Evolutionary conservation across 2,797 vertebrate species (phyloP), one percentile per base, ranked within the genome.

Genomic region (Rhadinocentrus ornatus): DNA sequence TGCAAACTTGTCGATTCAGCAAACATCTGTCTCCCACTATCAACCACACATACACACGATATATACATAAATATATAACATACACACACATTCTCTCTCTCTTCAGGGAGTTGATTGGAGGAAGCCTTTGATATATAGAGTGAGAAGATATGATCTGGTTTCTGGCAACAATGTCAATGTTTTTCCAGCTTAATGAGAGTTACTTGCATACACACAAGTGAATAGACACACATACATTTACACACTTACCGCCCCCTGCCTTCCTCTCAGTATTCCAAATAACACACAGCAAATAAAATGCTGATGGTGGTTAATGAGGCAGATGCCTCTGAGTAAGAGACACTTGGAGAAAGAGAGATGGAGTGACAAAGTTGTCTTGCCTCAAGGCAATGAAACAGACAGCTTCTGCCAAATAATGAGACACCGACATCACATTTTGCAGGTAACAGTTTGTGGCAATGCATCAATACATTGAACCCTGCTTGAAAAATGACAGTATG

Each of bases 301-400:
- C 90, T 92, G 90, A 93, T 91, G 87, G 89, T 89, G 89, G 83
- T 91, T 93, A 93, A 93, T 93, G 92, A 93, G 91, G 90, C 92
- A 73, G 81, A 88, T 87, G 85, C 82, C 63, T 85, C 82, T 68
- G 86, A 86, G 85, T 81, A 72, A 83, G 80, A 86, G 78, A 87
- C 75, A 76, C 72, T 78, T 56, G 71, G 80, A 72, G 81, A 63
- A 69, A 73, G 65, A 75, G 62, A 76, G 70, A 68, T 53, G 57
- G 77, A 79, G 68, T 61, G 75, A 70, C 65, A 24, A 66, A 80
- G 79, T 61, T 41, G 15, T 74, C 66, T 77, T 39, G 64, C 77
- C 82, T 82, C 1, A 13, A 63, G 81, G 83, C 78, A 69, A 74
- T 62, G 64, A 79, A 88, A 85, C 83, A 58, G 58, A 73, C 81